Percentiles rank a stretch among this genome's conserved stretches.
Evolutionary conservation across 2,113 vertebrate species (phyloP).

Genomic region (Choloepus hoffmanni): DNA sequence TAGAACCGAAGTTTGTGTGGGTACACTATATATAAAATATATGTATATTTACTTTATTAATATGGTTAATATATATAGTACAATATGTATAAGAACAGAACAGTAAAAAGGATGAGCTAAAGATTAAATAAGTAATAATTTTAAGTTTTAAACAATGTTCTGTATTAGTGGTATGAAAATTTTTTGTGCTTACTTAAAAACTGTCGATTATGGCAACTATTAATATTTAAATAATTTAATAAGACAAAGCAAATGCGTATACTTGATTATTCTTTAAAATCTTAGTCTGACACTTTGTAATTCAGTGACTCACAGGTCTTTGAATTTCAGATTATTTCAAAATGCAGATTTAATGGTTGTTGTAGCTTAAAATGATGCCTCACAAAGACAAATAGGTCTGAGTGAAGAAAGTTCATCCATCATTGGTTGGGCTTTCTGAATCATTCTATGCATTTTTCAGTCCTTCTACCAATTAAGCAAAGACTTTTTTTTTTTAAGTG

Average conservation of each 20-base stretch:
- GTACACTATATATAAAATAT: background rate
- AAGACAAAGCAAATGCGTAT: background rate
- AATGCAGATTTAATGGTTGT: background rate
- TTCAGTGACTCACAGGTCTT: background rate
- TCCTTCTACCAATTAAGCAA: background rate
- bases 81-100: background rate
- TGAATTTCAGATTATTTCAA: background rate
- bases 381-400: background rate
- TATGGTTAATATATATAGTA: background rate
- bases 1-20: background rate
- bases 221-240: constrained; percentile 28
- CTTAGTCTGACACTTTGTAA: background rate
- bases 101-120: background rate
- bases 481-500: constrained; percentile 11
- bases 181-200: background rate
- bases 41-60: background rate
- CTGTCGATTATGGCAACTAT: background rate
- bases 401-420: background rate
- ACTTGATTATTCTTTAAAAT: background rate
- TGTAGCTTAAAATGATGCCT: background rate
- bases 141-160: background rate
- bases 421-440: background rate
- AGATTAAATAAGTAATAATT: background rate
- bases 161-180: background rate
- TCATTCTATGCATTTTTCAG: background rate